Conservation (phyloP, 2,113 vertebrate genomes). For the Otolemur garnettii region DNA sequence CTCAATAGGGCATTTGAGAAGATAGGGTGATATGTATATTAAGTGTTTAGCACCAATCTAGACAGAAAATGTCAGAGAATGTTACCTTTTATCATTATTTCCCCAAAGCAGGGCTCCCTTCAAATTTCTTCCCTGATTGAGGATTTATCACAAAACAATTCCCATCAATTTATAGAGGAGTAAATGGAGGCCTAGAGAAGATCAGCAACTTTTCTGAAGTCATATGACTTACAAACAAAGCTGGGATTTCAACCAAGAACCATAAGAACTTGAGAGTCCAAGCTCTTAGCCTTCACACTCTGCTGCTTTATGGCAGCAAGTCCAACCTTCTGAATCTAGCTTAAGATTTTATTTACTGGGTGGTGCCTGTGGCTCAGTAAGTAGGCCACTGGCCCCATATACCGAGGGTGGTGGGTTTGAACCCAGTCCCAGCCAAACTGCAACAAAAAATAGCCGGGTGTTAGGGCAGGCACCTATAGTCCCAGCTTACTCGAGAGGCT, state of each 20-base stretch:
- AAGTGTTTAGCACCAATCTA: neutral
- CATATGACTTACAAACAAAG: neutral
- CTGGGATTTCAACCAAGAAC: slow-evolving; percentile 12
- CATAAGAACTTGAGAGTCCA: neutral
- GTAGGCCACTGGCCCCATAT: no score
- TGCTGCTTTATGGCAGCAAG: neutral
- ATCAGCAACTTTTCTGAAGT: slow-evolving; percentile 18
- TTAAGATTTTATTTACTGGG: neutral
- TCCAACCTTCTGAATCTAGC: neutral
- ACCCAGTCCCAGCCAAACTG: no score
- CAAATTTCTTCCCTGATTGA: neutral
- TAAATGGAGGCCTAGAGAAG: neutral
- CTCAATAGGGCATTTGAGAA: slow-evolving; percentile 16
- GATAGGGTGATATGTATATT: neutral
- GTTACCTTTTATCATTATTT: slow-evolving; percentile 8
- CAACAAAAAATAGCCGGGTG: no score
- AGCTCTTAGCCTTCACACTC: neutral
- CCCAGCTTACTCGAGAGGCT: no score
- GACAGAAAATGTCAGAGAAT: neutral
- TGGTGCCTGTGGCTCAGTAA: no score
- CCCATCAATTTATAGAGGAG: neutral
- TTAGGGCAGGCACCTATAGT: no score
- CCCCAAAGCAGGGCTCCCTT: slow-evolving; percentile 5
- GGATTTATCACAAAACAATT: neutral
- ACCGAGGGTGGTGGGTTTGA: no score